Evolutionary conservation across 2,888 invertebrate genomes (phyloP), one percentile per base, ranked within the genome.

Genomic region (Trachelus iudaicus): DNA sequence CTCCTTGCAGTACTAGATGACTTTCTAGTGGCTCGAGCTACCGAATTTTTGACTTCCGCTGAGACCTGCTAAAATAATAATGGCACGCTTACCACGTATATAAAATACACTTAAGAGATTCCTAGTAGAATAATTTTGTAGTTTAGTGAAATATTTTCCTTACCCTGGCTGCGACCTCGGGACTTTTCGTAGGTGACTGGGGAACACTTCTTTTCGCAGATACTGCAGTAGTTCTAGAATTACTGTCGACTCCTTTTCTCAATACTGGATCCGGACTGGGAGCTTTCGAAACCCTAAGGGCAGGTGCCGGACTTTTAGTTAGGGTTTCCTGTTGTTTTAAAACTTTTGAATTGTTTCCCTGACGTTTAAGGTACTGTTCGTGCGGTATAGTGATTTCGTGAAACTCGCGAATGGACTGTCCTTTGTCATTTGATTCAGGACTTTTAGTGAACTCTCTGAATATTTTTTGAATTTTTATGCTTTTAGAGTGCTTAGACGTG

Each of bases 231-330:
- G 82, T 79, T 71, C 76, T 73, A 1, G 78, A 74, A 69, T 81
- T 79, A 74, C 80, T 82, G 35, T 85, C 83, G 71, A 68, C 69
- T 73, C 77, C 71, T 77, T 82, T 88, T 78, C 81, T 82, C 69
- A 56, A 75, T 3, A 79, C 77, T 35, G 81, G 75, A 79, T 89
- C 86, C n/a, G 87, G 87, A 79, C 87, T 88, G 75, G 86, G 85
- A 83, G 85, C 86, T 79, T 88, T 88, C 79, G 79, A 79, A 37
- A 87, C 80, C 85, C 88, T 89, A 81, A 75, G 40, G 71, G 71
- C 30, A 69, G 56, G 69, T 71, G 69, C 69, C n/a, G 71, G 31
- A 23, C 34, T 23, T 68, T 75, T 75, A 75, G n/a, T 68, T 30
- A 35, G 37, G 34, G 74, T 74, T 74, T 34, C 31, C 12, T 74